These are phyloP conservation scores for Rugalucina vietnamica DNA, from an alignment of 2,888 invertebrate genomes.

Conservation along the genomic window DNA sequence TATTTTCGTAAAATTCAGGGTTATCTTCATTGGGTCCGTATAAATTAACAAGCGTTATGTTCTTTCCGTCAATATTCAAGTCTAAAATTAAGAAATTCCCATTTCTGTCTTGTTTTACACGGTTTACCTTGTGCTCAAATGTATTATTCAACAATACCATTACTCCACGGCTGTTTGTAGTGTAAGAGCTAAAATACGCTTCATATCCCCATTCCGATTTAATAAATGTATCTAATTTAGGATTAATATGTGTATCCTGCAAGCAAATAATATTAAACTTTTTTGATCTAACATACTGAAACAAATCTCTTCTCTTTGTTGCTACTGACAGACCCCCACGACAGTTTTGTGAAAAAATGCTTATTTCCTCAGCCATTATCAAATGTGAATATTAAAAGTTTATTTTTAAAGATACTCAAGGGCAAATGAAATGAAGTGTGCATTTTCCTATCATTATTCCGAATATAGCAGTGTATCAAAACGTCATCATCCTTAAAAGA, in stretches of 20 bases:
- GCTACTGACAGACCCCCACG: neutral
- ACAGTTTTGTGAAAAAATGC: neutral
- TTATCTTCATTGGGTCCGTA: neutral
- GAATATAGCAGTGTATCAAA: too few species aligned
- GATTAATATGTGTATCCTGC: neutral
- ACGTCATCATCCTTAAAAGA: too few species aligned
- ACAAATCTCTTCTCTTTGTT: neutral
- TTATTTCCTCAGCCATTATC: neutral
- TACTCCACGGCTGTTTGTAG: neutral
- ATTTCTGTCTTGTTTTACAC: neutral
- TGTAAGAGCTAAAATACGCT: neutral
- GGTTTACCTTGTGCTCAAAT: neutral
- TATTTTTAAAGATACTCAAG: too few species aligned
- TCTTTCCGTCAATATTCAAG: neutral
- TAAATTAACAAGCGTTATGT: neutral
- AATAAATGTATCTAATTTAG: neutral
- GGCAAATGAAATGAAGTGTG: too few species aligned
- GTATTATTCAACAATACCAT: neutral
- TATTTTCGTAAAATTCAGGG: neutral
- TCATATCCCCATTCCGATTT: neutral
- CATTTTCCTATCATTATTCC: too few species aligned
- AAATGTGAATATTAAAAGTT: too few species aligned
- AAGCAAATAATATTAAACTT: neutral
- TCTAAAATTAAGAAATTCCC: neutral
- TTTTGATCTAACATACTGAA: neutral